phyloP scores from a whole-genome alignment of 2,113 vertebrate genomes.

The Prionailurus viverrinus region DNA sequence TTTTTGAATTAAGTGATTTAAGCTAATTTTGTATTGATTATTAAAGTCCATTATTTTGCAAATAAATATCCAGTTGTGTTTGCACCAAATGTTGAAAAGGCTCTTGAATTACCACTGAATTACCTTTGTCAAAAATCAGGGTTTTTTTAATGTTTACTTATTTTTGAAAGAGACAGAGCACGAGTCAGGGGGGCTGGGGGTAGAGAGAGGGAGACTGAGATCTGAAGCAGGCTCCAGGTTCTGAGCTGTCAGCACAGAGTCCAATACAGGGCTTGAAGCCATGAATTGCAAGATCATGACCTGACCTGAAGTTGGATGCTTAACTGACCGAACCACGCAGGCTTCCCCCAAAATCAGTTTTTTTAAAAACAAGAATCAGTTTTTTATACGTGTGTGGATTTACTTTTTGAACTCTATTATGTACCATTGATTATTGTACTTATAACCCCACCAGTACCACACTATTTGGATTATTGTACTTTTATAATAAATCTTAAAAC shows the following conservation, averaged over 20 bases:
- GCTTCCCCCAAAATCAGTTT: not conserved
- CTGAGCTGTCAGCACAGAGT: no score
- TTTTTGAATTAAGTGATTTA: not conserved
- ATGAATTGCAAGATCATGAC: no score
- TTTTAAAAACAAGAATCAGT: not conserved
- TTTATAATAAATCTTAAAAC: not conserved
- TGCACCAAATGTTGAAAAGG: not conserved
- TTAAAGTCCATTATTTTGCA: not conserved
- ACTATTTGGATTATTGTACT: not conserved
- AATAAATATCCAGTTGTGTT: not conserved
- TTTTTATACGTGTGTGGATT: not conserved
- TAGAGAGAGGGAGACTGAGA: no score
- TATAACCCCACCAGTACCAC: not conserved
- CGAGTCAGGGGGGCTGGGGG: no score
- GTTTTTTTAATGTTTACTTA: no score
- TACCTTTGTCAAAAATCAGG: not conserved
- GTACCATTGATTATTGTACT: not conserved
- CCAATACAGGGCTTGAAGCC: no score
- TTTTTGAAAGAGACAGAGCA: no score
- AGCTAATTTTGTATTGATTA: not conserved
- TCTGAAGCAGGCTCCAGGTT: no score
- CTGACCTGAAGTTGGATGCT: no score
- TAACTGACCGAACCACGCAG: no score
- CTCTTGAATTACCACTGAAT: not conserved
- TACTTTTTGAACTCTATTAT: not conserved